Evolutionary conservation across 2,113 vertebrate genomes (phyloP), one percentile per base, ranked within the genome.

Genomic region (Benitochromis conjunctus): DNA sequence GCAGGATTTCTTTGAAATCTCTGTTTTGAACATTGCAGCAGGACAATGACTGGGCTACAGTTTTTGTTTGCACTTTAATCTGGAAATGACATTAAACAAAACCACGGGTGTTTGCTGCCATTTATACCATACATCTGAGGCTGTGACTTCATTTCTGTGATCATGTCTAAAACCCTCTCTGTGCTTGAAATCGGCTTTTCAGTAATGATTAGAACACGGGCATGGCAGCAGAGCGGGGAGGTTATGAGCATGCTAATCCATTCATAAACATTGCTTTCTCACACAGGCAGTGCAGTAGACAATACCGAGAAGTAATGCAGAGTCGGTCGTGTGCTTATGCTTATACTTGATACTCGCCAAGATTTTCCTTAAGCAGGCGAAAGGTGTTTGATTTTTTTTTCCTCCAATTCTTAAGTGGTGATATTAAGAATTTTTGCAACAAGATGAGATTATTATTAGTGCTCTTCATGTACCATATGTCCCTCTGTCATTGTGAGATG

Each of bases 161-260:
- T 88, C 80, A 21, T 56, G 79, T 64, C 41, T 86, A 21, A 90
- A 86, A 36, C 62, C n/a, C 51, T 58, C 36, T 71, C 76, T 77
- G 66, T 80, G 46, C 43, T 41, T 84, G 69, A 83, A 82, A 82
- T 60, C 34, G 55, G 48, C 82, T 92, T 86, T 80, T 82, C 46
- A 76, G 85, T 53, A 55, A 46, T 89, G 87, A 89, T 82, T 74
- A 76, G 64, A 85, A n/a, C 60, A 8, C 12, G 24, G 80, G 55
- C 83, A 77, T 38, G 41, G 41, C 80, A 51, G 41, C 87, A 51
- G 81, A 81, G 54, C 54, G 7, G 41, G 29, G 31, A 60, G 54
- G 80, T 77, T 90, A 82, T 77, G 80, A 84, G 69, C 81, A 76
- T 66, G 58, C 66, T 84, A 86, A 90, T 89, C 78, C 81, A 58